A percentile compares a stretch with the other conserved stretches of the same genome.
Conservation (phyloP, 2,888 invertebrate species). For the Pardosa pseudoannulata region DNA sequence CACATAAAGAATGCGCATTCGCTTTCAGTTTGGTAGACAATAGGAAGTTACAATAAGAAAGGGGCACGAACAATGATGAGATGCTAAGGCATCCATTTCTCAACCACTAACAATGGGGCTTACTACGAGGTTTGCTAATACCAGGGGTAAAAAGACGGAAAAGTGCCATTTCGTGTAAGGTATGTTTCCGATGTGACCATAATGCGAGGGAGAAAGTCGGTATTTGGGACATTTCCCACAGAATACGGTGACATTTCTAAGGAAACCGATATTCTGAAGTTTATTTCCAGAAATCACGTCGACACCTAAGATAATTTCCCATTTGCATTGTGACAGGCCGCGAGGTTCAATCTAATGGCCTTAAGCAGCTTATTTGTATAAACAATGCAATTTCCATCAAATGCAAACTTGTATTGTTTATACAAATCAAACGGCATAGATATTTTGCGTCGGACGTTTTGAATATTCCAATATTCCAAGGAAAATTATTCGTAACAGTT, state of each 20-base stretch:
- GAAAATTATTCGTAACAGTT: no score
- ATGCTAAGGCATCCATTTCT: conserved; percentile 10
- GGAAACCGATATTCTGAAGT: background rate
- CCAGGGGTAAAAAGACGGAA: conserved; percentile 29
- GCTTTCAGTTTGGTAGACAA: background rate
- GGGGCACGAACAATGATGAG: conserved; percentile 10
- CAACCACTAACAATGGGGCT: conserved; percentile 39
- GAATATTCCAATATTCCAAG: no score
- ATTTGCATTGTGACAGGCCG: no score
- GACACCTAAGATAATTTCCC: no score
- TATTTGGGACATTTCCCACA: conserved; percentile 22
- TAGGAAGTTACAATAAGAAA: background rate
- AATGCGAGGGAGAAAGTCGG: conserved; percentile 5
- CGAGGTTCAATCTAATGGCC: no score
- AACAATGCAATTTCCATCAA: no score
- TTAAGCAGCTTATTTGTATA: no score
- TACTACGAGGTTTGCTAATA: background rate
- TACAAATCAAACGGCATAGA: no score
- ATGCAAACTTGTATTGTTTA: no score
- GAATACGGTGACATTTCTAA: background rate
- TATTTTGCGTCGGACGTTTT: no score
- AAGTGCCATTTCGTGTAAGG: conserved; percentile 37
- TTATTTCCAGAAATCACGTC: background rate
- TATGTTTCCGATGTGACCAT: conserved; percentile 4
- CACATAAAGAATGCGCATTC: background rate